Conservation (phyloP, 2,888 invertebrate species). For the Sturmia bella region DNA sequence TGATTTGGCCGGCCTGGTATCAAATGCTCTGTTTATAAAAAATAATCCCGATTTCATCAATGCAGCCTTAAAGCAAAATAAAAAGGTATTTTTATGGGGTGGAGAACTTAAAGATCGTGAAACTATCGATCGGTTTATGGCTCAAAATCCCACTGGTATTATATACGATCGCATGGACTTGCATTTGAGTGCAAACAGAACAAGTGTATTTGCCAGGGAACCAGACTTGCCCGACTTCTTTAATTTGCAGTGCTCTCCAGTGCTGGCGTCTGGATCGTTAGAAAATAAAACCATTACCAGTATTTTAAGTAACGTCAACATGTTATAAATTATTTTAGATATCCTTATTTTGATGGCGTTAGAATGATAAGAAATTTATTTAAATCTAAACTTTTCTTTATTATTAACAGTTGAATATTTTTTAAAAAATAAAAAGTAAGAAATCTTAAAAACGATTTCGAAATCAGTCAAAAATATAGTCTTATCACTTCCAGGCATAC, state of each 20-base stretch:
- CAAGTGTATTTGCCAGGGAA: conserved; percentile 74
- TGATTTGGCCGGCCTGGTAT: conserved; percentile 93
- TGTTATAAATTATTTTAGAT: conserved; percentile 56
- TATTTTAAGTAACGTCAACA: conserved; percentile 75
- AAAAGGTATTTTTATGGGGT: conserved; percentile 97
- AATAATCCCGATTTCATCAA: conserved; percentile 88
- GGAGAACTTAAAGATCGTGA: conserved; percentile 94
- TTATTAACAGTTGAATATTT: neutral
- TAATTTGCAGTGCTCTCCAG: conserved; percentile 75
- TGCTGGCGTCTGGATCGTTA: conserved; percentile 36
- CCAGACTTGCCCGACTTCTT: conserved; percentile 77
- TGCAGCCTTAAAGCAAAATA: conserved; percentile 88
- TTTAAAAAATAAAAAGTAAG: neutral
- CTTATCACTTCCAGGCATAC: no score
- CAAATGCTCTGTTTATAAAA: conserved; percentile 94
- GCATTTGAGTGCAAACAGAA: conserved; percentile 74
- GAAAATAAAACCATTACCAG: conserved; percentile 75
- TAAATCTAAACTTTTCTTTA: neutral
- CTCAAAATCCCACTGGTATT: conserved; percentile 94
- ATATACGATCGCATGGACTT: conserved; percentile 95
- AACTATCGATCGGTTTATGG: conserved; percentile 91
- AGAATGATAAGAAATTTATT: neutral
- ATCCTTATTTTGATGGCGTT: neutral
- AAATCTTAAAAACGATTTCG: neutral
- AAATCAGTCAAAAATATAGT: no score